Evolutionary conservation across 92 coral and sea anemone genomes (phyloP).

Genomic region (Porites lobata): DNA sequence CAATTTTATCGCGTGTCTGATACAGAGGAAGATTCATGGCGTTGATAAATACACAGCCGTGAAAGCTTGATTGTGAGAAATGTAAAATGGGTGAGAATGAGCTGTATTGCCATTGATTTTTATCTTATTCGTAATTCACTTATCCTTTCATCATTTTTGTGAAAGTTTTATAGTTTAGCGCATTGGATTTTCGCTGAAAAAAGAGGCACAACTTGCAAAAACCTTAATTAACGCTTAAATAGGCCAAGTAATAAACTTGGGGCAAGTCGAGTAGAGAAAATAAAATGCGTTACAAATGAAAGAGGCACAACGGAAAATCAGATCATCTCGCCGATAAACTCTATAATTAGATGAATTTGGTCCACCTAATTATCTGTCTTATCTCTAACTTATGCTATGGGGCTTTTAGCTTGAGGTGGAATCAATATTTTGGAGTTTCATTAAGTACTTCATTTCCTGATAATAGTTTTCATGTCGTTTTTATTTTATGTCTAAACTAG

Average conservation of each 20-base stretch:
- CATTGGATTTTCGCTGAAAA: not conserved
- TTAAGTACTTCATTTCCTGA: slow-evolving; percentile 35
- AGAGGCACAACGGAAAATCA: not conserved
- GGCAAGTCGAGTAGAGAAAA: not conserved
- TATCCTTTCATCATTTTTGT: not conserved
- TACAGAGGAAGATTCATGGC: slow-evolving; percentile 11
- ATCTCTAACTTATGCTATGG: slow-evolving; percentile 24
- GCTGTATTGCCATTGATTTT: slow-evolving; percentile 26
- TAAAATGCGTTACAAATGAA: not conserved
- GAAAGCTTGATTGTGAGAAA: not conserved
- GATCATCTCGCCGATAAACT: slow-evolving; percentile 33
- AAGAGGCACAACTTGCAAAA: not conserved
- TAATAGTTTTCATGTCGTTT: slow-evolving; percentile 6
- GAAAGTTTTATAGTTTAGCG: not conserved
- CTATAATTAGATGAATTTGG: slow-evolving; percentile 35
- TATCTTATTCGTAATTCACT: not conserved
- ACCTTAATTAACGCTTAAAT: not conserved
- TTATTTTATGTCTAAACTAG: slow-evolving; percentile 4
- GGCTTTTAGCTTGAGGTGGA: slow-evolving; percentile 43
- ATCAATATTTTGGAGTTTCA: slow-evolving; percentile 46
- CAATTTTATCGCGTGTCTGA: slow-evolving; percentile 32
- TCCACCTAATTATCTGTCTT: slow-evolving; percentile 2
- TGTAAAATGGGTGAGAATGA: not conserved
- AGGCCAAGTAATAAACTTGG: not conserved
- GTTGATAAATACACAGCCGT: not conserved